These are phyloP conservation scores for Phyllopteryx taeniolatus DNA, from an alignment of 2,113 vertebrate genomes.

Conservation along the genomic window DNA sequence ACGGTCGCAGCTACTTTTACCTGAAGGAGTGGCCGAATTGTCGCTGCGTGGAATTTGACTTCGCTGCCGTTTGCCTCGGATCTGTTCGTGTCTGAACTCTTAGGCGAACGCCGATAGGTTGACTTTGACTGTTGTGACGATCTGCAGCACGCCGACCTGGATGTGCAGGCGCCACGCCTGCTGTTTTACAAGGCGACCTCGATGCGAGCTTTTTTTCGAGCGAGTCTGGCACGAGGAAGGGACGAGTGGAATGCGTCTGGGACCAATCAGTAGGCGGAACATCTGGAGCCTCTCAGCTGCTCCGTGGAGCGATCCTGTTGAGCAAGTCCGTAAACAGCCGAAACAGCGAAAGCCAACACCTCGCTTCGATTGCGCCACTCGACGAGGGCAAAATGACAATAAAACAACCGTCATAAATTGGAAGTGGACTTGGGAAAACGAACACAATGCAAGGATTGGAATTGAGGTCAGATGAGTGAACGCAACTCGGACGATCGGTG, in stretches of 20 bases:
- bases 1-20: not conserved
- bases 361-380: not conserved
- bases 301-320: not conserved
- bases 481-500: too few relatives aligned
- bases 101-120: not conserved
- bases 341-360: not conserved
- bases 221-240: not conserved
- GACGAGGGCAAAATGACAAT: not conserved
- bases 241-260: slow-evolving; percentile 6
- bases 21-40: not conserved
- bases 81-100: not conserved
- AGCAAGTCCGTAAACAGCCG: not conserved
- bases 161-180: not conserved
- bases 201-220: not conserved
- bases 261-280: slow-evolving; percentile 5
- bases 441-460: too few relatives aligned
- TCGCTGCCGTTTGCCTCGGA: not conserved
- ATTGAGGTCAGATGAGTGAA: too few relatives aligned
- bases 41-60: not conserved
- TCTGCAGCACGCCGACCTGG: not conserved
- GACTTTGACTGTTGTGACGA: not conserved
- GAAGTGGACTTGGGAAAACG: too few relatives aligned
- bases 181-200: not conserved
- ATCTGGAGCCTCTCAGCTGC: slow-evolving; percentile 2
- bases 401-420: too few relatives aligned